A percentile compares a stretch with the other conserved stretches of the same genome.
Conservation (phyloP, 1,140 invertebrate genomes). For the Pachypeltis micranthus region DNA sequence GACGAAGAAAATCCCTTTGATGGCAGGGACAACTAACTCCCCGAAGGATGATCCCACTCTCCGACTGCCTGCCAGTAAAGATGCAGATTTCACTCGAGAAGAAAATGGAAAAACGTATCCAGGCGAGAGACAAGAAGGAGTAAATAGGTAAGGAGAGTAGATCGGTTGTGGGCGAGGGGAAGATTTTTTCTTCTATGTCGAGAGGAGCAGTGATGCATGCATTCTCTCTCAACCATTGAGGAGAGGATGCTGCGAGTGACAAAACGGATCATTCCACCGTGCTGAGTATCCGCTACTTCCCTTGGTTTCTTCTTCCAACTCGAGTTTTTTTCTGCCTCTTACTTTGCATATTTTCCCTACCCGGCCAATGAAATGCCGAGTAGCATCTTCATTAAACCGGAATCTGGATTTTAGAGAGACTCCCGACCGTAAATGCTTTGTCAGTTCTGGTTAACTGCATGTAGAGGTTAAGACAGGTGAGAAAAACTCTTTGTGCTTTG, state of each 20-base stretch:
- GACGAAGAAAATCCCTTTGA: not conserved
- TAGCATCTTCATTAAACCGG: no score
- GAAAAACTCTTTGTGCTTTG: no score
- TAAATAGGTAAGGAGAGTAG: not conserved
- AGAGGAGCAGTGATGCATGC: conserved; percentile 1
- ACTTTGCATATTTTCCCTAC: no score
- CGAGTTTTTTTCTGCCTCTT: no score
- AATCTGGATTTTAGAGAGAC: no score
- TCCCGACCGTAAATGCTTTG: no score
- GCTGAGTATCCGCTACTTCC: conserved; percentile 4
- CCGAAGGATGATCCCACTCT: not conserved
- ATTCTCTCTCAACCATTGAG: not conserved
- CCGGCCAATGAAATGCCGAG: no score
- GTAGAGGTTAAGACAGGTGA: no score
- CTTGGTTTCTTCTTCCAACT: no score
- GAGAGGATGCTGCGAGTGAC: not conserved
- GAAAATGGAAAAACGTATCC: conserved; percentile 9
- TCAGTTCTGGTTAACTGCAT: no score
- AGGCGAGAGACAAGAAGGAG: not conserved
- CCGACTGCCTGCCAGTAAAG: not conserved
- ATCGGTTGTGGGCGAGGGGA: not conserved
- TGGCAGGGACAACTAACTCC: conserved; percentile 1
- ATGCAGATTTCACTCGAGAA: conserved; percentile 8
- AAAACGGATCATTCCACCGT: conserved; percentile 6
- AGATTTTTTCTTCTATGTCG: not conserved